Evolutionary conservation across 1,140 invertebrate genomes (phyloP), one percentile per base, ranked within the genome.

Genomic region (Lordiphosa stackelbergi): DNA sequence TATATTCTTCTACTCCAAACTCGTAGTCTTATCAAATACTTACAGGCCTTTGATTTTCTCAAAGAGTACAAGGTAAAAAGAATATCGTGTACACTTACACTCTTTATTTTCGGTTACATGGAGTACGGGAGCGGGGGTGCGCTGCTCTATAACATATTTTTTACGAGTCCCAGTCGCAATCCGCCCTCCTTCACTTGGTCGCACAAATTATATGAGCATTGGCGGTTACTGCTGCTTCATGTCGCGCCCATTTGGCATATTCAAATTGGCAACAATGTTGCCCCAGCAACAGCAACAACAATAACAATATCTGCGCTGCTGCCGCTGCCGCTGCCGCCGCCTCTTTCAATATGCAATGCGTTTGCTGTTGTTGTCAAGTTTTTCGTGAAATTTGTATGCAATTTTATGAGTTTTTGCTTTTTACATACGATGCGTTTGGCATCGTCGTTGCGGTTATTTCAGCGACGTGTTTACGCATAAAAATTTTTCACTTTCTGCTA

Each of bases 391-490:
- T 72, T 61, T 72, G 65, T 69, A 69, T 69, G 69, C 69, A 72
- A 66, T 72, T 72, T 72, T 72, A 72, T 72, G 69, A 61, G 52
- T 62, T 72, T 72, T 60, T 55, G 37, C 47, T 69, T 58, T 24
- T 24, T 24, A 24, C 22, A 24, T 24, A 6, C 22, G 47, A 58
- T 71, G 52, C 51, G 65, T 66, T 66, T 66, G 63, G 54, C 47
- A 59, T 52, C 68, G 63, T 57, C 66, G 51, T 69, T 73, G 70
- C 48, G 71, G 55, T 74, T 74, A 51, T 74, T 60, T 53, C 60
- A 42, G 71, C 59, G 66, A 69, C 71, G 71, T 74, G 71, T 69
- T 74, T 74, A 74, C 71, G 71, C 71, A 73, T 73, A 73, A 74
- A 69, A 74, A 54, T 60, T 61, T 53, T 74, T 41, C 65, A 65